Base-by-base conservation (phyloP, 1,140 invertebrate species). In the Zaprionus camerounensis region DNA sequence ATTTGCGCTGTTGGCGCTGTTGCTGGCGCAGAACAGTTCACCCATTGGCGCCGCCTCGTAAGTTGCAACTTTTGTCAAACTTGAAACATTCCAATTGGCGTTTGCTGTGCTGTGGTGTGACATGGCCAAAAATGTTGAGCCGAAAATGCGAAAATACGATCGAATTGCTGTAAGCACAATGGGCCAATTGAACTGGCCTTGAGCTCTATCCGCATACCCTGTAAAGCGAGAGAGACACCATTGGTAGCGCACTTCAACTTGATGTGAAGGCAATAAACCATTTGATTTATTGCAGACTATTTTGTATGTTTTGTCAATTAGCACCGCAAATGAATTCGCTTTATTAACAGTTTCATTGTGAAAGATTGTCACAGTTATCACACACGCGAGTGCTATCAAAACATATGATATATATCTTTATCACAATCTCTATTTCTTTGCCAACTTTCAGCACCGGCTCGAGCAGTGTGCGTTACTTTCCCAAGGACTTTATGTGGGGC, bases 401-500 rank as follows among this genome's bases (percentile, higher is more conserved):
- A 13, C 5, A 22, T 24, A 5, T 51, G 46, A 24, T 51, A 11
- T 13, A 24, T 22, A 22, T 51, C 2, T 13, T 2, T n/a, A 41
- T 15, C 38, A 6, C 4, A 1, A 41, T 41, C 38, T 24, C 4
- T 20, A 5, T 51, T 51, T 51, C 46, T 5, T 24, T 24, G 0
- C 5, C 20, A 13, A 51, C 9, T 75, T 76, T 38, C 65, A 92
- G 91, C 44, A 78, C 57, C 22, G 24, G 58, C 7, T 44, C 75
- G 28, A 82, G 75, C 56, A 67, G 65, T 36, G 51, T 56, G 0
- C 82, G 91, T 0, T 72, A 74, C 31, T 94, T 95, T 91, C 95
- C 95, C 17, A 73, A 92, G n/a, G 91, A 92, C 57, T 95, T 95
- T 75, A 61, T 93, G 59, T 94, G 94, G 75, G 95, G 94, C 28